A percentile compares a stretch with the other conserved stretches of the same genome.
Evolutionary conservation across 2,888 invertebrate species (phyloP).

Genomic region (Coecobrya sp.): DNA sequence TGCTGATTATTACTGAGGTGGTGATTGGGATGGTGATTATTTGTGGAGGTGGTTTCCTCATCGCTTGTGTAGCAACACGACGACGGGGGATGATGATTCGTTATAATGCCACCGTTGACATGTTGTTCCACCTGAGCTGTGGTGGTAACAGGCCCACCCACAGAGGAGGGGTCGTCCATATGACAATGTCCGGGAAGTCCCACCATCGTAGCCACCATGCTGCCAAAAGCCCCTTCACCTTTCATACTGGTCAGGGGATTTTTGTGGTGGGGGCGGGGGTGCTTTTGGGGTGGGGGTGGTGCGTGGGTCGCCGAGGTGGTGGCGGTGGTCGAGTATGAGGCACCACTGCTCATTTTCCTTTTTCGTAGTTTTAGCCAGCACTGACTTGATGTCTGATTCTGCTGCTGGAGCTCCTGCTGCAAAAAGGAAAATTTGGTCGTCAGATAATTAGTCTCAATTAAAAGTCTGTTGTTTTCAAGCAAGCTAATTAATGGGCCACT

Average conservation of each 20-base stretch:
- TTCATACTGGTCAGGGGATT: background rate
- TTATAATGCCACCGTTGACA: conserved; percentile 32
- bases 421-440: background rate
- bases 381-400: conserved; percentile 70
- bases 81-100: conserved; percentile 18
- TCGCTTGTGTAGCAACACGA: conserved; percentile 22
- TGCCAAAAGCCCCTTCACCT: background rate
- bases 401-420: background rate
- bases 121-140: too few species aligned
- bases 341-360: conserved; percentile 84
- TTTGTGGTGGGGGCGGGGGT: conserved; percentile 54
- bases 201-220: background rate
- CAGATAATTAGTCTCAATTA: conserved; percentile 24
- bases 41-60: conserved; percentile 62
- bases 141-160: too few species aligned
- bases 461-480: background rate
- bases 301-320: conserved; percentile 44
- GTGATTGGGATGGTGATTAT: too few species aligned
- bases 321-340: conserved; percentile 63
- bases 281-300: background rate
- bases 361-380: conserved; percentile 85
- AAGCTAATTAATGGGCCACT: too few species aligned
- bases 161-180: too few species aligned
- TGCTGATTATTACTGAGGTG: conserved; percentile 49
- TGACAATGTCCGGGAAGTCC: too few species aligned